These are phyloP conservation scores for Haemorhous mexicanus DNA, from an alignment of 2,113 vertebrate genomes.

Conservation along the genomic window DNA sequence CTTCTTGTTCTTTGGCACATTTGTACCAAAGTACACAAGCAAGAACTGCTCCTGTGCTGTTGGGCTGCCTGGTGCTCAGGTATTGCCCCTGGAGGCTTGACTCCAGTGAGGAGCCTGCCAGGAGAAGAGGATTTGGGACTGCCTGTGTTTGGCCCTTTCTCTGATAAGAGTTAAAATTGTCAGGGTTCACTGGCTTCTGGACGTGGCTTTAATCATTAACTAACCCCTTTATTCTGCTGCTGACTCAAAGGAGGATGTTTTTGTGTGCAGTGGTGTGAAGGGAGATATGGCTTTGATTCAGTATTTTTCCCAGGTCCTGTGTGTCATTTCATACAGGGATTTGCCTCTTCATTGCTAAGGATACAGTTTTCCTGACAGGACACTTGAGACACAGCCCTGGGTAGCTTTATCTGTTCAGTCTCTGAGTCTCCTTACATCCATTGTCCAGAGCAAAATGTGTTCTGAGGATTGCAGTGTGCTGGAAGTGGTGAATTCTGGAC, in stretches of 20 bases:
- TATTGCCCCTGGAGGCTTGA: background rate
- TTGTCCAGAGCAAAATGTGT: background rate
- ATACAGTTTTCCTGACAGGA: background rate
- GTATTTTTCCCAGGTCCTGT: background rate
- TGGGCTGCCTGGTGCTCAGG: background rate
- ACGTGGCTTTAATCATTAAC: slow-evolving; percentile 37
- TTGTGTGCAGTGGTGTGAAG: background rate
- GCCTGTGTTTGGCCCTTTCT: background rate
- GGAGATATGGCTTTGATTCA: background rate
- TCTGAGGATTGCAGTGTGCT: background rate
- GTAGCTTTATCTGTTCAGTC: background rate
- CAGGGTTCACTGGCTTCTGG: background rate
- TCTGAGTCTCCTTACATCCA: background rate
- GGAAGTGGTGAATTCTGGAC: background rate
- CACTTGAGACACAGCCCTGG: background rate
- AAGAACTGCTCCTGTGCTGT: background rate
- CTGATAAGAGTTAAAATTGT: background rate
- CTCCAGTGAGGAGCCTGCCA: background rate
- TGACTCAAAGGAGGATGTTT: background rate
- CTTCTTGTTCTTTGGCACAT: background rate
- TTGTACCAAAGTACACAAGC: background rate
- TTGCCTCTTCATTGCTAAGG: background rate
- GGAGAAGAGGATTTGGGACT: background rate
- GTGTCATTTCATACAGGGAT: background rate
- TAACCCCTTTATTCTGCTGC: background rate